Conservation (phyloP, 2,888 invertebrate species). For the Galeruca laticollis region DNA sequence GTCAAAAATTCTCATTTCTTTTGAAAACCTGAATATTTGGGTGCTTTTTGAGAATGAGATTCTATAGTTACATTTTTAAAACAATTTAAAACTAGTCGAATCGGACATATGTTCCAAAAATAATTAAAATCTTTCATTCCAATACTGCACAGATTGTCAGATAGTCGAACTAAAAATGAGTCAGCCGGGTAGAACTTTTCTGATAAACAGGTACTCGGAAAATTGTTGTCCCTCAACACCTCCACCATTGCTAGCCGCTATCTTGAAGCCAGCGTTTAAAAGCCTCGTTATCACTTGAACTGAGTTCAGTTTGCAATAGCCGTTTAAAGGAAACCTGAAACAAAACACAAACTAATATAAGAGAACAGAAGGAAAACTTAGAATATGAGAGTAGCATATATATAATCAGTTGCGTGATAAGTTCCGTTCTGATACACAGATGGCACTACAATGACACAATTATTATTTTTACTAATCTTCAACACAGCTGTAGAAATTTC, state of each 20-base stretch:
- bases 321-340: conserved; percentile 75
- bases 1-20: too few relatives aligned
- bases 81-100: too few relatives aligned
- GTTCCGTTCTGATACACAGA: too few relatives aligned
- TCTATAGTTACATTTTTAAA: too few relatives aligned
- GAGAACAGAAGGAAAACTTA: background rate
- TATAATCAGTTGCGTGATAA: background rate
- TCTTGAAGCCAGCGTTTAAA: conserved; percentile 81
- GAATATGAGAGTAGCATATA: background rate
- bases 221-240: conserved; percentile 92
- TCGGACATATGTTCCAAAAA: conserved; percentile 31
- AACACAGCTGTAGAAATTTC: too few relatives aligned
- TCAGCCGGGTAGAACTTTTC: conserved; percentile 67
- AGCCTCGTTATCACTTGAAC: conserved; percentile 87
- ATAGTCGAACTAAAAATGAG: conserved; percentile 26
- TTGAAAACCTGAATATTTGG: too few relatives aligned
- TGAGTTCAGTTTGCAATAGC: conserved; percentile 91
- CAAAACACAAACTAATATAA: background rate
- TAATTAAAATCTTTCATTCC: conserved; percentile 42
- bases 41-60: too few relatives aligned
- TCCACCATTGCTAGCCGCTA: conserved; percentile 87
- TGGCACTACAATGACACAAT: too few relatives aligned
- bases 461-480: too few relatives aligned
- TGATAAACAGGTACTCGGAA: conserved; percentile 87
- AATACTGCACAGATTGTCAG: conserved; percentile 53